Conservation (phyloP, 2,888 invertebrate species). For the Ophion costatus region DNA sequence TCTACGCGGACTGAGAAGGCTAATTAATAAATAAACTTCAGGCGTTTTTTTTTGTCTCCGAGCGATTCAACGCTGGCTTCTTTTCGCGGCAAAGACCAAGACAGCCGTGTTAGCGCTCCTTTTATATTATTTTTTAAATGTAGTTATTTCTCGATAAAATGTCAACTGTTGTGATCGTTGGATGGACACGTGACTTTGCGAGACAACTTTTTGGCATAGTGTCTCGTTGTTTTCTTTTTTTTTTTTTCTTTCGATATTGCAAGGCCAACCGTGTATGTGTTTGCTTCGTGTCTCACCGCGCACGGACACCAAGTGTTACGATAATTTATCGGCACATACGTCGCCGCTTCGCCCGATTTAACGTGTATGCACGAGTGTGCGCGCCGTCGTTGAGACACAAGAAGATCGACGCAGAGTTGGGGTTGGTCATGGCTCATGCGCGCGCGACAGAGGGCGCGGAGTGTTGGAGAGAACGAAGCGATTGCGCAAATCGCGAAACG, state of each 20-base stretch:
- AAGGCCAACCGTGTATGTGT: conserved; percentile 8
- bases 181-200: neutral
- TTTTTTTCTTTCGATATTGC: conserved; percentile 15
- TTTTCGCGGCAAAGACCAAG: no score
- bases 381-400: conserved; percentile 49
- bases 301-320: conserved; percentile 33
- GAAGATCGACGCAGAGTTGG: conserved; percentile 52
- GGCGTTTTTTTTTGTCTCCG: no score
- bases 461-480: conserved; percentile 3
- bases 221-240: neutral
- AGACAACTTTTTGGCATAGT: neutral
- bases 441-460: neutral
- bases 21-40: no score
- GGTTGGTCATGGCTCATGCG: conserved; percentile 57
- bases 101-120: no score
- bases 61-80: no score
- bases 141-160: neutral
- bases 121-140: neutral
- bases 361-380: conserved; percentile 1
- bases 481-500: conserved; percentile 48
- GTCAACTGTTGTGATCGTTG: neutral
- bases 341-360: conserved; percentile 24
- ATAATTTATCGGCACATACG: conserved; percentile 61
- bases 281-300: neutral
- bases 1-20: no score